Evolutionary conservation across 2,888 invertebrate species (phyloP).

Genomic region (Mesochorus sp.): DNA sequence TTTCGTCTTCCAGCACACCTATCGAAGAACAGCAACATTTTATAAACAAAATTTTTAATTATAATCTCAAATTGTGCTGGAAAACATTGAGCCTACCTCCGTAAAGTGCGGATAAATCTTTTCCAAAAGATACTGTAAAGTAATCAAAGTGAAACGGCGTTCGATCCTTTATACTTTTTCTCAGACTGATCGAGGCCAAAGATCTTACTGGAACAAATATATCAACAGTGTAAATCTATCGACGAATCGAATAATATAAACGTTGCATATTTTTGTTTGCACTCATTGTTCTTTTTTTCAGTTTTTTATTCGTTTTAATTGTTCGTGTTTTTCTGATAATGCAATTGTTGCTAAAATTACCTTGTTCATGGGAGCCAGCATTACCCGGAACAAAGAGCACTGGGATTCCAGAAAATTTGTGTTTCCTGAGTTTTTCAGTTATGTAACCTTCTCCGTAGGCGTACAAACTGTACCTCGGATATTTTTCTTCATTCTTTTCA

Average conservation of each 20-base stretch:
- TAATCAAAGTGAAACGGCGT: constrained; percentile 93
- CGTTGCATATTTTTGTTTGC: too few species aligned
- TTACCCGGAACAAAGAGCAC: constrained; percentile 98
- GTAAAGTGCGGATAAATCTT: constrained; percentile 94
- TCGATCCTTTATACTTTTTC: constrained; percentile 89
- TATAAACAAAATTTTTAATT: neutral
- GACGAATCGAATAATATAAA: neutral
- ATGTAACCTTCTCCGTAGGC: constrained; percentile 94
- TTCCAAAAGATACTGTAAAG: constrained; percentile 95
- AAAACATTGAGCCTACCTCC: constrained; percentile 83
- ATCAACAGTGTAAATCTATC: constrained; percentile 55
- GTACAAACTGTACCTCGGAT: constrained; percentile 92
- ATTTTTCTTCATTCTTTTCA: constrained; percentile 84
- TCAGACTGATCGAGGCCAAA: constrained; percentile 94
- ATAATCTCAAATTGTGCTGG: neutral
- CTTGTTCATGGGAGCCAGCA: constrained; percentile 96
- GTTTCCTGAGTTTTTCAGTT: constrained; percentile 87
- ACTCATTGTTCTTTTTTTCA: too few species aligned
- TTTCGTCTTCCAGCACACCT: constrained; percentile 89
- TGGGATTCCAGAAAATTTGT: constrained; percentile 93
- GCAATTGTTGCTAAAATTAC: constrained; percentile 75
- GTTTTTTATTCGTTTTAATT: too few species aligned
- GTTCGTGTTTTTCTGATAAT: neutral
- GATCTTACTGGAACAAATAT: constrained; percentile 87
- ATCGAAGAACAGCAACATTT: neutral